Evolutionary conservation across 1,140 invertebrate genomes (phyloP), one percentile per base, ranked within the genome.

Genomic region (Centruroides sculpturatus): DNA sequence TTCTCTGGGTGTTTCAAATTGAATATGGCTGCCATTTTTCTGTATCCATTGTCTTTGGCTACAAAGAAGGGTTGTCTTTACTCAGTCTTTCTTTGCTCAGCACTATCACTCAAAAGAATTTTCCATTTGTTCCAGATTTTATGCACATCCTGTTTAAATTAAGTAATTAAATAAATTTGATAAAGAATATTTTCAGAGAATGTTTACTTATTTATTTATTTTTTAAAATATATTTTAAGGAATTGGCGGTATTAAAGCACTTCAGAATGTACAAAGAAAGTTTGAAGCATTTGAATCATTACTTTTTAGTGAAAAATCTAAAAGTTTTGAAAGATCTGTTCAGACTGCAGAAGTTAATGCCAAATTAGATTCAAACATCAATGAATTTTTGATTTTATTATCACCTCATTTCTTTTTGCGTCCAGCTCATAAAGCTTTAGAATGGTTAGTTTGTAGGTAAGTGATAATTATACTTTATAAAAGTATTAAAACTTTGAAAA

Each of bases 341-440:
- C 80, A 89, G 71, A 81, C 79, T 57, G 74, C 78, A 56, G 83
- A 85, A 66, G 76, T 83, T 0, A 97, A 97, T 71, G 72, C 83
- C 59, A 80, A 83, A 69, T 73, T 97, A 23, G 78, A 95, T 76
- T 72, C 77, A 50, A 78, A 76, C 9, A 86, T 98, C n/a, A 78
- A 81, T 56, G 82, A 84, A 61, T 96, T 95, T 76, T 71, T 96
- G 0, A 71, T 85, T 48, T 74, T 85, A 48, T 66, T 94, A 9
- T 89, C 91, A 1, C 92, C 92, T 5, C 95, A 92, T 72, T 85
- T 96, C 67, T 72, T 91, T 47, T 72, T 92, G 0, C 85, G 84
- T 70, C 81, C 86, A 11, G 80, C 90, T 9, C 88, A 94, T 60
- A 89, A 94, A 79, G 83, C 87, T 34, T 72, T 97, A 35, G 94